Base-by-base conservation (phyloP, 2,888 invertebrate species). In the Artemia sinica region DNA sequence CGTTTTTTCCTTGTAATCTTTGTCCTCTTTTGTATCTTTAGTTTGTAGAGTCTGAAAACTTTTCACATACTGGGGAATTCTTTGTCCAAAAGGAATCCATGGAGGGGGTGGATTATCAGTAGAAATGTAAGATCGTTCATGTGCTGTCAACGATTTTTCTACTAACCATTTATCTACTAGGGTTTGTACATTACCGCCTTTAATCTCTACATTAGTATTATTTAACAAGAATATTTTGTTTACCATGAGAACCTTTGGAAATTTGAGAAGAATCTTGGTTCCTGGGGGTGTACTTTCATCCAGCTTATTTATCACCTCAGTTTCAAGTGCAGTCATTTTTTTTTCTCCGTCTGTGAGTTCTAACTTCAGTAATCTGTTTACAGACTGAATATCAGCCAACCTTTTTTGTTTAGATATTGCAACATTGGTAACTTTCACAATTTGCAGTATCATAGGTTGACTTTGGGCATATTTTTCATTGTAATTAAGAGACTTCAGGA, bases 21-120 rank as follows among this genome's bases (percentile, higher is more conserved):
- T 58, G 58, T n/a, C 58, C 58, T 58, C 18, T 58, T 58, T 18
- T 8, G 58, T 14, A 14, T 58, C 67, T 41, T 49, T 66, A 18
- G 28, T 66, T 49, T 49, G 48, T 49, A 49, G 67, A 13, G 67
- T 66, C 49, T 66, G 41, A 49, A 66, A 66, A 66, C 18, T 66
- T 66, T 66, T 49, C 10, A 66, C 49, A 49, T 18, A 10, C 49
- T 66, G 49, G 18, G 67, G 49, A 66, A 66, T 66, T 66, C 13
- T 66, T 18, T 66, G 41, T 18, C 67, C 67, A 66, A 49, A 66
- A 48, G 58, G 58, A 58, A 58, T 18, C 58, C 58, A 58, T 9
- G 58, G 58, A n/a, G 58, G 10, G 11, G 58, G 58, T 58, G 58
- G 10, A 18, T 58, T 58, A n/a, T 58, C 58, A 58, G 58, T 58